Base-by-base conservation (phyloP, 2,888 invertebrate species). In the Penaeus monodon region DNA sequence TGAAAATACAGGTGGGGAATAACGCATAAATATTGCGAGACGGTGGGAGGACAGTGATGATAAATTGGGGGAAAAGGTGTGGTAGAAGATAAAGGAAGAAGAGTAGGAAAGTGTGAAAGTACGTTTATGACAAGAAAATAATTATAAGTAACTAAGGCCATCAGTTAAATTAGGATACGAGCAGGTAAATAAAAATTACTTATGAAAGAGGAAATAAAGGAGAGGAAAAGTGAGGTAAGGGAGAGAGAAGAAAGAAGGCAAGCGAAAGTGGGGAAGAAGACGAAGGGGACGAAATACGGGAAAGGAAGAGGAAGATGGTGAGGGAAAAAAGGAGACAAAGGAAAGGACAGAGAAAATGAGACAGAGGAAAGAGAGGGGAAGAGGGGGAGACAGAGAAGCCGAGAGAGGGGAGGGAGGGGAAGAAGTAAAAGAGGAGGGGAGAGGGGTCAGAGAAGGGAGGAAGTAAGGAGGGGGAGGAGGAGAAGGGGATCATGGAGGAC, bases 241-340 rank as follows among this genome's bases (percentile, higher is more conserved):
- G 33, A 29, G 20, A 22, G 20, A 38, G 17, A 24, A 27, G 29
- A 24, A 2, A 63, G 49, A n/a, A 63, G 27, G 78, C 49, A 57
- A 57, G 57, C 33, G 63, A 29, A 79, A 64, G 57, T 64, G 29
- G 78, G 63, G 78, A 79, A 63, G 63, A 57, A 57, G 78, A 63
- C n/a, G 57, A 63, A 57, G n/a, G 27, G 78, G 63, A 29, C 27
- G 78, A 79, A 63, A 57, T n/a, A 79, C 57, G 57, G 29, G 29
- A 64, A 79, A 27, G 63, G 0, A 20, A 49, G 20, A 8, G 49
- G 14, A 14, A 49, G 49, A 1, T 8, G 7, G 7, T 8, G 49
- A 14, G 1, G 14, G 49, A 17, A 1, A 10, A 17, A 29, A 17
- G 68, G 20, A 10, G 29, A 29, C 12, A 17, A 17, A 17, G 20